Conservation (phyloP, 2,797 vertebrate genomes). For the Morelia viridis region DNA sequence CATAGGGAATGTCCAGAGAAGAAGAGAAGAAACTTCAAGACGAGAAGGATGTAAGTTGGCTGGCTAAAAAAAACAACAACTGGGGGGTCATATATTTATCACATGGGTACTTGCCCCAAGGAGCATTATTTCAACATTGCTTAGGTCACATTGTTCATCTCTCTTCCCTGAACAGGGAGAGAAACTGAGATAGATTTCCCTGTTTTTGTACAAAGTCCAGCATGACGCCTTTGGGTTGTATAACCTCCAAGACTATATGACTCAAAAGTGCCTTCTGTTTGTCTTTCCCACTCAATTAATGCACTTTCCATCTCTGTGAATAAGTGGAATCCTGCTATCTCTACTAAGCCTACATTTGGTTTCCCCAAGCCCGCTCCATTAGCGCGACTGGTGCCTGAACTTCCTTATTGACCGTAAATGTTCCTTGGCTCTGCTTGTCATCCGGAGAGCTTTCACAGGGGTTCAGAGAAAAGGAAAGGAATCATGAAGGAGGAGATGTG, state of each 20-base stretch:
- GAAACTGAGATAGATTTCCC: fast-evolving
- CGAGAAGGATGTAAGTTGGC: background rate
- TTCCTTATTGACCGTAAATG: conserved; percentile 56
- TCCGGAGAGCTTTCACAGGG: conserved; percentile 50
- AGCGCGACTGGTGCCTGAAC: conserved; percentile 50
- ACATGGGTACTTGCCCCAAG: background rate
- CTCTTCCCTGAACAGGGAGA: fast-evolving
- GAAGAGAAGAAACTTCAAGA: background rate
- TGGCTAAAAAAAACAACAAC: background rate
- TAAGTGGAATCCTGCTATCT: conserved; percentile 30
- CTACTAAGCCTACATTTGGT: conserved; percentile 53
- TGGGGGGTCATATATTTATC: background rate
- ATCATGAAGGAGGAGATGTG: background rate
- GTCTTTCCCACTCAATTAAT: conserved; percentile 52
- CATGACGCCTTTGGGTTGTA: fast-evolving
- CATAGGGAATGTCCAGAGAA: background rate
- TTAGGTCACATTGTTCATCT: background rate
- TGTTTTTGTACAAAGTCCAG: conserved; percentile 30
- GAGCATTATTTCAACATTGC: fast-evolving
- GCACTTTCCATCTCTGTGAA: conserved; percentile 38
- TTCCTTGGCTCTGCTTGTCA: conserved; percentile 34
- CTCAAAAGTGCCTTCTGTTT: conserved; percentile 51
- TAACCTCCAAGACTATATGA: conserved; percentile 17
- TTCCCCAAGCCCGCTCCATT: conserved; percentile 51
- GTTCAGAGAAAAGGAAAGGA: background rate